These are phyloP conservation scores for Liasis olivaceus DNA, from an alignment of 2,797 vertebrate genomes.

Conservation along the genomic window DNA sequence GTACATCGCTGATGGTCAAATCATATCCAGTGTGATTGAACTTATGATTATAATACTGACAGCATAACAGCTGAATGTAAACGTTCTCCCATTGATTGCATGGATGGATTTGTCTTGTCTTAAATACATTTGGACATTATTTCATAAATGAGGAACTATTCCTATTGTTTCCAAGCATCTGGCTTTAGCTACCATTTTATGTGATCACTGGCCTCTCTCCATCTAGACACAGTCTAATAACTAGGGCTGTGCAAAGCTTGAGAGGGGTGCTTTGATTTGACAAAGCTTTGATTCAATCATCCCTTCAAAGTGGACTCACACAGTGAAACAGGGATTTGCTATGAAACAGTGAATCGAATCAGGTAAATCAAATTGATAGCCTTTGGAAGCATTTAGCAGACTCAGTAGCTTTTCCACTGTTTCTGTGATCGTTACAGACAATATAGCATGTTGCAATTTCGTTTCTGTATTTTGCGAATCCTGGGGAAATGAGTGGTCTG, in stretches of 20 bases:
- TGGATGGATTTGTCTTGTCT: neutral
- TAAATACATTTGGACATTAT: neutral
- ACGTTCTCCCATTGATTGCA: neutral
- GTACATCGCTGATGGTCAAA: neutral
- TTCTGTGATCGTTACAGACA: neutral
- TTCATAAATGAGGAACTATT: neutral
- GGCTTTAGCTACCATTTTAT: neutral
- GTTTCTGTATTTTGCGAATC: neutral
- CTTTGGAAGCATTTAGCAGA: neutral
- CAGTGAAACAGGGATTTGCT: neutral
- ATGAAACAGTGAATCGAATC: neutral
- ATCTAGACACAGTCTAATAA: neutral
- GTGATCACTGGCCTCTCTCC: neutral
- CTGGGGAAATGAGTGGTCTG: neutral
- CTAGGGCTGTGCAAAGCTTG: neutral
- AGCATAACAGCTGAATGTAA: neutral
- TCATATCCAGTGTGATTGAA: neutral
- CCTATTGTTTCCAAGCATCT: neutral
- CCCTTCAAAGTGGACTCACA: neutral
- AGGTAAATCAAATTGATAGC: neutral
- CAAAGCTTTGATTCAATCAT: neutral
- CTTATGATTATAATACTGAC: neutral
- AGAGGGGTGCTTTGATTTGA: neutral
- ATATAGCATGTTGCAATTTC: neutral
- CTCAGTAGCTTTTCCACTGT: neutral